phyloP scores from a whole-genome alignment of 2,888 invertebrate species.

The Acanthosepion pharaonis region DNA sequence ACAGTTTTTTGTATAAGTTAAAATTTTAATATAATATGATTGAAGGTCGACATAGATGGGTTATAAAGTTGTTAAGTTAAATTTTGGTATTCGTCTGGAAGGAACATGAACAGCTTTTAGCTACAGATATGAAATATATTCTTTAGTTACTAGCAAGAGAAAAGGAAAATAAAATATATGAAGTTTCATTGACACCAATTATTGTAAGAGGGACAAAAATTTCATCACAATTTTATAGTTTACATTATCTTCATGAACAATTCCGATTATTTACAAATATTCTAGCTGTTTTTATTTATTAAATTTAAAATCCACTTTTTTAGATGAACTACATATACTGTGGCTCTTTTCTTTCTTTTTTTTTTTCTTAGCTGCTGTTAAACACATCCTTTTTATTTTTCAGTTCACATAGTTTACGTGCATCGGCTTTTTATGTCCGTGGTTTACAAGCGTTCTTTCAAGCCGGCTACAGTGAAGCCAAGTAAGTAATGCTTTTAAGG shows the following conservation, averaged over 20 bases:
- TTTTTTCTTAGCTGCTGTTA: neutral
- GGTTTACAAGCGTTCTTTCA: conserved; percentile 98
- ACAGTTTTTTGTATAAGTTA: too few species aligned
- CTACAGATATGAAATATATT: too few species aligned
- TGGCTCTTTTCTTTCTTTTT: neutral
- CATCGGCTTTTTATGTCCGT: conserved; percentile 86
- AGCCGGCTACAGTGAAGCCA: conserved; percentile 95
- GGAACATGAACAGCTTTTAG: too few species aligned
- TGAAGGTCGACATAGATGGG: too few species aligned
- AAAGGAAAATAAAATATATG: too few species aligned
- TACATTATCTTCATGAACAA: neutral
- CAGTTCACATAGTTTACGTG: conserved; percentile 90
- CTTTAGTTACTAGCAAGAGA: too few species aligned
- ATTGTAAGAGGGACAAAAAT: neutral
- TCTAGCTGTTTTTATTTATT: neutral
- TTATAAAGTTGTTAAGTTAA: too few species aligned
- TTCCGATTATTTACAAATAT: neutral
- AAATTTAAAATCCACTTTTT: neutral
- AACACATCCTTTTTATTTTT: neutral
- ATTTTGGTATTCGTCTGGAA: too few species aligned
- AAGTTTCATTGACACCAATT: too few species aligned
- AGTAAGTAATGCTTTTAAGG: conserved; percentile 80
- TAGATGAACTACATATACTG: neutral
- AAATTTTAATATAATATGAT: too few species aligned
- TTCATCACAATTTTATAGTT: neutral